Conservation (phyloP, 1,140 invertebrate species). For the Batillaria attramentaria region DNA sequence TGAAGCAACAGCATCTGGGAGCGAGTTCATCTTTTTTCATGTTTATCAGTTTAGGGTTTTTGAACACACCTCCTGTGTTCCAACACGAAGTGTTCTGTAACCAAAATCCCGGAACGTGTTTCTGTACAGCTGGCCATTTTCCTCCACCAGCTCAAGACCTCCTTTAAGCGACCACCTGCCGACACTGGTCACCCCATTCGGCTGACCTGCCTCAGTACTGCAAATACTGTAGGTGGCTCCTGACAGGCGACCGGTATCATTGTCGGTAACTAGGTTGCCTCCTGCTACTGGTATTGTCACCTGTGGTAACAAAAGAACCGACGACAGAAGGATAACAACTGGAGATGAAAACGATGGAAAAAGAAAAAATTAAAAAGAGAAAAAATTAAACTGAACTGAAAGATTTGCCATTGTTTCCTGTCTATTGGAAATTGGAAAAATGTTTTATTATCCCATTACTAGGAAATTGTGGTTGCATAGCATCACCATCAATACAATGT, state of each 20-base stretch:
- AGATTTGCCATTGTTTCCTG: no score
- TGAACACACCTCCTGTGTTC: slow-evolving; percentile 34
- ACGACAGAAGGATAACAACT: no score
- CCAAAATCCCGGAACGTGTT: slow-evolving; percentile 49
- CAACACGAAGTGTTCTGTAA: slow-evolving; percentile 33
- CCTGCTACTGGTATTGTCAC: not conserved
- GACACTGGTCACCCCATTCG: slow-evolving; percentile 21
- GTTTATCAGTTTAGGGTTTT: not conserved
- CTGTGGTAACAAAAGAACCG: no score
- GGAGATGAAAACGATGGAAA: no score
- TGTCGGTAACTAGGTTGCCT: not conserved
- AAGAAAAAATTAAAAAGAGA: no score
- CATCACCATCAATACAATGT: no score
- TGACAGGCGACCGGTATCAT: no score
- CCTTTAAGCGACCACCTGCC: slow-evolving; percentile 30
- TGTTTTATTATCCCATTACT: no score
- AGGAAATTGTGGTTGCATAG: no score
- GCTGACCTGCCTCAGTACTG: slow-evolving; percentile 22
- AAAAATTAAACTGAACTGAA: no score
- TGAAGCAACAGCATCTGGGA: not conserved
- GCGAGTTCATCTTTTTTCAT: not conserved
- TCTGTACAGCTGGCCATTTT: slow-evolving; percentile 29
- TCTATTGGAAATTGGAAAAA: no score
- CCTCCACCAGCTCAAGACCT: slow-evolving; percentile 24
- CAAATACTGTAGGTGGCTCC: slow-evolving; percentile 23